These are phyloP conservation scores for Pseudorhiza aurosa DNA, from an alignment of 30 jellyfish, hydroid and myxozoan species.

Conservation along the genomic window DNA sequence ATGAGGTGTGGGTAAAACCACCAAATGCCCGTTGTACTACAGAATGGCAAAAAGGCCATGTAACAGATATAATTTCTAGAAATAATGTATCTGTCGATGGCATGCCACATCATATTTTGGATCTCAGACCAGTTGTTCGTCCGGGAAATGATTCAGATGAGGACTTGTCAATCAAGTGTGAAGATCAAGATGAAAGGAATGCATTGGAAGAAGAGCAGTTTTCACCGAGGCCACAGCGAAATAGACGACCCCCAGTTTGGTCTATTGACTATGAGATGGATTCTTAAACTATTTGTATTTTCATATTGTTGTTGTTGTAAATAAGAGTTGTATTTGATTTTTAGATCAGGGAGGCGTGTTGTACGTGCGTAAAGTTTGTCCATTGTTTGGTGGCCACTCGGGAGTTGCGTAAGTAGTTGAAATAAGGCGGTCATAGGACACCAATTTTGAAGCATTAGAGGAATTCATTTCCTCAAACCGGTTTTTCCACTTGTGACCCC, in stretches of 20 bases:
- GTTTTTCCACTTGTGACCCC: too few species aligned
- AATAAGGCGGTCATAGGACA: too few species aligned
- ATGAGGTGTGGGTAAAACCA: conserved; percentile 36
- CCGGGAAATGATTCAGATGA: neutral
- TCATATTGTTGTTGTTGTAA: neutral
- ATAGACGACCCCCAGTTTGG: conserved; percentile 9
- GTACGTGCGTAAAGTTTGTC: neutral
- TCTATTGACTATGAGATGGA: neutral
- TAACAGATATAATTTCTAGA: conserved; percentile 6
- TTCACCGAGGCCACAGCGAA: conserved; percentile 12
- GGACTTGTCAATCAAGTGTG: neutral
- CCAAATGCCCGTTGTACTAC: conserved; percentile 16
- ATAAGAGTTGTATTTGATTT: neutral
- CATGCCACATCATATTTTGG: conserved; percentile 19
- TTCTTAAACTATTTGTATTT: neutral
- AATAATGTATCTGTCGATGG: conserved; percentile 24
- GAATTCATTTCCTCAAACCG: too few species aligned
- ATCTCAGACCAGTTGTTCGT: conserved; percentile 4
- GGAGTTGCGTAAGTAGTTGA: too few species aligned
- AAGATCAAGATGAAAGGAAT: neutral
- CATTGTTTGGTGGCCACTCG: too few species aligned
- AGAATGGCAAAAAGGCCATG: neutral
- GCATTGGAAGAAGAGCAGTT: neutral
- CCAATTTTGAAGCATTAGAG: too few species aligned
- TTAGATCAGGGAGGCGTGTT: conserved; percentile 26